phyloP scores from a whole-genome alignment of 2,113 vertebrate genomes.

The Carassius carassius region DNA sequence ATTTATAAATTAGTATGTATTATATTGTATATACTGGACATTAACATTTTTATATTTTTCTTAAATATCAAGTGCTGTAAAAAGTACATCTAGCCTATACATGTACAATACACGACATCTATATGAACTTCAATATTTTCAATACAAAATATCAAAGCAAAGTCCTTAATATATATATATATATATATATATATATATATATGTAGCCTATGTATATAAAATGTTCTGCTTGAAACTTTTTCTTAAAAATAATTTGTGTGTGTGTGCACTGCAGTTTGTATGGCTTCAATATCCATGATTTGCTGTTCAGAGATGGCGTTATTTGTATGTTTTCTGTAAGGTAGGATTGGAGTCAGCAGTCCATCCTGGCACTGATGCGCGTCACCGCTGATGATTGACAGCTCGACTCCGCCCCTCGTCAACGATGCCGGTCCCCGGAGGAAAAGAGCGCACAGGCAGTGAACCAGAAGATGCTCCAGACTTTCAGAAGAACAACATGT shows the following conservation, averaged over 20 bases:
- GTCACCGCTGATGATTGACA: conserved; percentile 8
- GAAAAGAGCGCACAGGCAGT: background rate
- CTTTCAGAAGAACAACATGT: background rate
- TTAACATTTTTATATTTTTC: background rate
- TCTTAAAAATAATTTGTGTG: background rate
- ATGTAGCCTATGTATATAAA: no score
- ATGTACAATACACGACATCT: background rate
- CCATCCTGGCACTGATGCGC: conserved; percentile 8
- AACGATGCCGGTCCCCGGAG: background rate
- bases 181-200: no score
- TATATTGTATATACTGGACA: no score
- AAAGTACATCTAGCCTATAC: no score
- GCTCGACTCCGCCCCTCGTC: background rate
- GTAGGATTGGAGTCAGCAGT: background rate
- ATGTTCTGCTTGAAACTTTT: no score
- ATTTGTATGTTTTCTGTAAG: background rate
- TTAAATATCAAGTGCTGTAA: background rate
- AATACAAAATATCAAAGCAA: background rate
- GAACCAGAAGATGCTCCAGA: background rate
- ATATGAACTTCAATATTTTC: background rate
- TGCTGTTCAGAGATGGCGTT: background rate
- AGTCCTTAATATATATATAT: no score
- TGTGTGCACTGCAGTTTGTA: background rate
- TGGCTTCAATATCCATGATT: no score
- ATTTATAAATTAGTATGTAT: background rate